A percentile compares a stretch with the other conserved stretches of the same genome.
phyloP scores from a whole-genome alignment of 2,888 invertebrate species.

The Polymixis flavicincta region DNA sequence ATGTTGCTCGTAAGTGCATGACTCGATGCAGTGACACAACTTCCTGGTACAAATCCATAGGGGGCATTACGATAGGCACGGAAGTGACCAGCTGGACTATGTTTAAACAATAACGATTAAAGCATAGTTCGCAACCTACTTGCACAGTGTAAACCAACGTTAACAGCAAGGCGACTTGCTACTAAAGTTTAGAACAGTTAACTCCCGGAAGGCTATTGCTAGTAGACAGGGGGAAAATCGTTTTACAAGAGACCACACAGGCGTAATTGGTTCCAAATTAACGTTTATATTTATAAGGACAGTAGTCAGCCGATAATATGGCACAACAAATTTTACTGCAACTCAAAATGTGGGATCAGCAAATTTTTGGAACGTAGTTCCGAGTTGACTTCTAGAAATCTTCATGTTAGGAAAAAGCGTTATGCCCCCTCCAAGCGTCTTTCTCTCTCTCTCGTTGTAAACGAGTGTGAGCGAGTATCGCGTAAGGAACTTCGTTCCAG shows the following conservation, averaged over 20 bases:
- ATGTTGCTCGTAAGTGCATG: slow-evolving; percentile 16
- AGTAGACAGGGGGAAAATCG: not conserved
- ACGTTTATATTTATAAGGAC: not conserved
- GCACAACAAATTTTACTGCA: not conserved
- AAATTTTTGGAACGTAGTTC: not conserved
- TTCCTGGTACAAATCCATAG: slow-evolving; percentile 27
- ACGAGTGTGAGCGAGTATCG: too few relatives aligned
- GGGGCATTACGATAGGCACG: not conserved
- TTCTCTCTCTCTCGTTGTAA: too few relatives aligned
- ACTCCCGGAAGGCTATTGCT: slow-evolving; percentile 15
- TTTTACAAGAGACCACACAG: not conserved
- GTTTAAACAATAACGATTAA: slow-evolving; percentile 1
- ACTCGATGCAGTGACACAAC: slow-evolving; percentile 32
- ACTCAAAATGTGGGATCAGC: not conserved
- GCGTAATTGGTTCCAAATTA: not conserved
- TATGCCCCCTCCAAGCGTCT: too few relatives aligned
- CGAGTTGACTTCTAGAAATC: too few relatives aligned
- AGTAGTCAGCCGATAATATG: not conserved
- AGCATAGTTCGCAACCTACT: slow-evolving; percentile 5
- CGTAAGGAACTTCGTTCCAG: too few relatives aligned
- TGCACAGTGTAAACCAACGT: slow-evolving; percentile 5
- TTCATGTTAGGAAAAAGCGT: too few relatives aligned
- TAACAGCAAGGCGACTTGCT: slow-evolving; percentile 31
- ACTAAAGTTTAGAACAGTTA: slow-evolving; percentile 32
- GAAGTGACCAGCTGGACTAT: slow-evolving; percentile 2